Percentiles rank a stretch among this genome's conserved stretches.
Evolutionary conservation across 2,888 invertebrate species (phyloP).

Genomic region (Trichogramma dendrolimi): DNA sequence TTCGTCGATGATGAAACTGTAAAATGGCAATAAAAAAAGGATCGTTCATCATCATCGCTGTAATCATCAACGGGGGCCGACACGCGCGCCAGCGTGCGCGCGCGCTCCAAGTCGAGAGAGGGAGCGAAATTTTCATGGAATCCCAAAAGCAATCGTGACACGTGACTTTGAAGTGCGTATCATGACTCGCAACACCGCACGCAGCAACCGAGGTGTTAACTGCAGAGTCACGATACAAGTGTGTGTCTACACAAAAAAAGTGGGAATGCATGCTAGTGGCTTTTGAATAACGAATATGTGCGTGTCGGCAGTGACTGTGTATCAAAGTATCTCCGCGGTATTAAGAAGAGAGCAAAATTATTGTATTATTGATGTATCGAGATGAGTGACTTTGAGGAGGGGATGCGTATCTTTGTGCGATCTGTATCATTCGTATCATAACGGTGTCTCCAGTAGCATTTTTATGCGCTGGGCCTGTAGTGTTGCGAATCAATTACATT

Average conservation of each 20-base stretch:
- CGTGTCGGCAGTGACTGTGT: slow-evolving; percentile 30
- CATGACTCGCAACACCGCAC: not conserved
- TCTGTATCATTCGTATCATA: too few species aligned
- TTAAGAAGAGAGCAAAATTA: too few species aligned
- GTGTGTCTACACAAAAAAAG: slow-evolving; percentile 35
- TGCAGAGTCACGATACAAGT: slow-evolving; percentile 46
- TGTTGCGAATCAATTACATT: too few species aligned
- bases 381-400: too few species aligned
- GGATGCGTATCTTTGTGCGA: too few species aligned
- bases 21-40: not conserved
- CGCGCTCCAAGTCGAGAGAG: not conserved
- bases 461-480: too few species aligned
- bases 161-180: slow-evolving; percentile 19
- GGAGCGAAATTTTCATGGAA: slow-evolving; percentile 21
- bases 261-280: slow-evolving; percentile 10
- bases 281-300: slow-evolving; percentile 17
- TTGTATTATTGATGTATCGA: too few species aligned
- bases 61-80: too few species aligned
- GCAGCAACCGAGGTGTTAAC: slow-evolving; percentile 37
- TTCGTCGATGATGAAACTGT: not conserved
- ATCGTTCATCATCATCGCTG: slow-evolving; percentile 21
- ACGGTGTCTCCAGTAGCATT: too few species aligned
- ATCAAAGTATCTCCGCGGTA: slow-evolving; percentile 16
- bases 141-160: slow-evolving; percentile 22
- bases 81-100: not conserved